A percentile compares a stretch with the other conserved stretches of the same genome.
Evolutionary conservation across 2,888 invertebrate genomes (phyloP).

Genomic region (Spodoptera picta): DNA sequence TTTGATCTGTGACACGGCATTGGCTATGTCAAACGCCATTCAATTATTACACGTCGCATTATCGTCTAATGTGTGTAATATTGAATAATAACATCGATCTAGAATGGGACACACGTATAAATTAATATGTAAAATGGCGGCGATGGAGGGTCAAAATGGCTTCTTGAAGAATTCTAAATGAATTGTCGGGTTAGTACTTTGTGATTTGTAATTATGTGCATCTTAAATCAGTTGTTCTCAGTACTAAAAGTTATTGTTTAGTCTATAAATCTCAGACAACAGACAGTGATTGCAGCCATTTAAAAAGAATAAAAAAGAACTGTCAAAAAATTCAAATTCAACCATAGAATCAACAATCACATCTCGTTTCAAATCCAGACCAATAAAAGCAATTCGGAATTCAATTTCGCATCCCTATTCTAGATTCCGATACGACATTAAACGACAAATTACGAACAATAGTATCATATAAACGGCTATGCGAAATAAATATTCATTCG

Average conservation of each 20-base stretch:
- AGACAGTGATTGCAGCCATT: background rate
- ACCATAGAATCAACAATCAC: conserved; percentile 2
- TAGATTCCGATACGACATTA: conserved; percentile 59
- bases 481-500: conserved; percentile 85
- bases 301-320: background rate
- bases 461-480: conserved; percentile 69
- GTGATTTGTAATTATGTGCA: conserved; percentile 17
- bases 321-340: conserved; percentile 1
- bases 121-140: conserved; percentile 68
- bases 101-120: conserved; percentile 64
- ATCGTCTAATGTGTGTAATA: conserved; percentile 62
- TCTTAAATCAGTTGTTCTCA: background rate
- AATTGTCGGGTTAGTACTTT: conserved; percentile 25
- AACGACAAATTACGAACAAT: conserved; percentile 81
- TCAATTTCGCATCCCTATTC: conserved; percentile 54
- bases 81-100: conserved; percentile 70
- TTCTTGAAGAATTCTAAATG: conserved; percentile 42
- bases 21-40: conserved; percentile 70
- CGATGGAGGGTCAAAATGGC: conserved; percentile 53
- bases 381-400: conserved; percentile 43
- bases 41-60: conserved; percentile 67
- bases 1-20: conserved; percentile 71
- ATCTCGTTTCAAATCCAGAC: conserved; percentile 18
- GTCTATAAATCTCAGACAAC: background rate
- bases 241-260: background rate